Conservation (phyloP, 2,113 vertebrate genomes). For the Gorilla gorilla region DNA sequence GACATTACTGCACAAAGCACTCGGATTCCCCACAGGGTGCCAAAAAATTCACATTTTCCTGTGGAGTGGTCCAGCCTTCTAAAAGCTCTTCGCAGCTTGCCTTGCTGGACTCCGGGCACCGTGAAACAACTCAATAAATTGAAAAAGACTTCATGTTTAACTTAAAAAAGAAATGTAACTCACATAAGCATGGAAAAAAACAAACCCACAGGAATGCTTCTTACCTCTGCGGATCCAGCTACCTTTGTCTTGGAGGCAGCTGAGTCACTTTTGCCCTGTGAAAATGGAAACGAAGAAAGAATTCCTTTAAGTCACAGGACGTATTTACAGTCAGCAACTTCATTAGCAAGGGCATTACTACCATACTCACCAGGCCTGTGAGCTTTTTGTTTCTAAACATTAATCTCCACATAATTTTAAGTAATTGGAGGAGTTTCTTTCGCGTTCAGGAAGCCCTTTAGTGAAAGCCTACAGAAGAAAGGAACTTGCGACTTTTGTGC, state of each 20-base stretch:
- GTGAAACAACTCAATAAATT: fast-evolving
- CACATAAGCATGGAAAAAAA: fast-evolving
- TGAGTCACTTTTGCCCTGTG: background rate
- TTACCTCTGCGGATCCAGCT: background rate
- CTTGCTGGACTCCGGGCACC: background rate
- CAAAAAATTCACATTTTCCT: fast-evolving
- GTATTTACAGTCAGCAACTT: fast-evolving
- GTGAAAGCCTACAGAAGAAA: background rate
- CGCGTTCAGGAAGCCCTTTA: background rate
- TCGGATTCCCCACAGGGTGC: fast-evolving
- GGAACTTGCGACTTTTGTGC: slow-evolving; percentile 54
- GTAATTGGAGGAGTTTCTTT: fast-evolving
- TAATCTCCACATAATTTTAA: slow-evolving; percentile 48
- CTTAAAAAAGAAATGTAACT: background rate
- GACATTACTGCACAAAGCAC: background rate
- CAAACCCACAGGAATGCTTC: fast-evolving
- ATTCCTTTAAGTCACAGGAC: background rate
- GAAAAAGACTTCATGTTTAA: fast-evolving
- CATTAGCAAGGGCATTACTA: fast-evolving
- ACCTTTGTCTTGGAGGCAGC: background rate
- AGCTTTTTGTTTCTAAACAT: slow-evolving; percentile 52
- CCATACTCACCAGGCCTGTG: background rate
- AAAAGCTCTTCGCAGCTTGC: fast-evolving
- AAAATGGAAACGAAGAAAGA: background rate
- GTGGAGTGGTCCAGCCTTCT: fast-evolving